These are phyloP conservation scores for Cirrhinus mrigala DNA, from an alignment of 2,797 vertebrate species.

Conservation along the genomic window DNA sequence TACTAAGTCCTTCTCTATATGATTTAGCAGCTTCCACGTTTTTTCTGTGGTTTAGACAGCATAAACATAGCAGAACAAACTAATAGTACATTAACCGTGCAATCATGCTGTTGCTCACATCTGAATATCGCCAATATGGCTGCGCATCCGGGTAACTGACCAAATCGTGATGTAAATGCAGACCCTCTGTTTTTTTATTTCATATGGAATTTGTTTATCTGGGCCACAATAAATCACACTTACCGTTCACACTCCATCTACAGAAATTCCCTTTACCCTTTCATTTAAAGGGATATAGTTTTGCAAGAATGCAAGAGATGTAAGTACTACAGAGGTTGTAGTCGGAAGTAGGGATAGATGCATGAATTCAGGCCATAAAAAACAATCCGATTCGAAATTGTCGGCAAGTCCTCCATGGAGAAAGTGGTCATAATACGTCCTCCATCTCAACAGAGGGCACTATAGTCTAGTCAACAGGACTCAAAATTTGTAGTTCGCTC, in stretches of 20 bases:
- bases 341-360: neutral
- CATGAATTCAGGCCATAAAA: neutral
- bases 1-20: no score
- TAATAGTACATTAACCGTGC: no score
- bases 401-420: neutral
- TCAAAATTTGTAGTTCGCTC: conserved; percentile 39
- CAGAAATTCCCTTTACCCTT: neutral
- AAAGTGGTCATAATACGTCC: neutral
- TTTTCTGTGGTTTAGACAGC: no score
- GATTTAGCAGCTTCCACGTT: no score
- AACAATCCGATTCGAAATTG: neutral
- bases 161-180: no score
- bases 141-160: no score
- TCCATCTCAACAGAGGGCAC: conserved; percentile 60
- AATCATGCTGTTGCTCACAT: no score
- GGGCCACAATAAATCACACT: neutral
- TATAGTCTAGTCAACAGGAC: neutral
- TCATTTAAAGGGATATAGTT: neutral
- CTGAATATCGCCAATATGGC: no score
- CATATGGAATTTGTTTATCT: neutral
- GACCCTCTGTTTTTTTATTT: neutral
- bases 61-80: no score
- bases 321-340: neutral
- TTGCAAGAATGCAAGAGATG: neutral
- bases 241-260: neutral